Evolutionary conservation across 2,797 vertebrate genomes (phyloP).

Genomic region (Fringilla coelebs): DNA sequence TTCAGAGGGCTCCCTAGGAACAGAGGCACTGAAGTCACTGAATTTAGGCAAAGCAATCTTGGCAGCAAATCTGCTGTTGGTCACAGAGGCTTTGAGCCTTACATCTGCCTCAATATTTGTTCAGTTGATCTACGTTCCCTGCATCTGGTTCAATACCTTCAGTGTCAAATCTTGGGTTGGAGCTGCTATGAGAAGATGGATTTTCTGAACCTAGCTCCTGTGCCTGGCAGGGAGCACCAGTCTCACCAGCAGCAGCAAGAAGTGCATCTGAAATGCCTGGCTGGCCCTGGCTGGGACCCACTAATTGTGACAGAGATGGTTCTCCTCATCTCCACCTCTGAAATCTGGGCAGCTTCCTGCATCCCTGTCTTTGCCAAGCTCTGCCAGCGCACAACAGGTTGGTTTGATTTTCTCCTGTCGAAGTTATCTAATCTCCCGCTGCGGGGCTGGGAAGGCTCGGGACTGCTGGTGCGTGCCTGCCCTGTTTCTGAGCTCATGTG

Average conservation of each 20-base stretch:
- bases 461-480: background rate
- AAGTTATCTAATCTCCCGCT: background rate
- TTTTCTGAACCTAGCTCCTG: background rate
- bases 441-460: background rate
- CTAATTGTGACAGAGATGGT: background rate
- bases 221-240: background rate
- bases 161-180: background rate
- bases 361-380: background rate
- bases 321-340: background rate
- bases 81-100: background rate
- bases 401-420: background rate
- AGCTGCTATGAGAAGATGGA: background rate
- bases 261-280: background rate
- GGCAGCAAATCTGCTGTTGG: background rate
- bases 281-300: background rate
- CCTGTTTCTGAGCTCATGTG: background rate
- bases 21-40: background rate
- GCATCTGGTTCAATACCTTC: background rate
- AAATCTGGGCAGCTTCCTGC: background rate
- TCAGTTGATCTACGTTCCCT: background rate
- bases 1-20: background rate
- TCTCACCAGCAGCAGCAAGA: background rate
- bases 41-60: background rate
- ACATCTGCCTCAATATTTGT: background rate
- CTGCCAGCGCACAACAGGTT: accelerated